Evolutionary conservation across 2,797 vertebrate species (phyloP).

Genomic region (Propithecus deckenii): DNA sequence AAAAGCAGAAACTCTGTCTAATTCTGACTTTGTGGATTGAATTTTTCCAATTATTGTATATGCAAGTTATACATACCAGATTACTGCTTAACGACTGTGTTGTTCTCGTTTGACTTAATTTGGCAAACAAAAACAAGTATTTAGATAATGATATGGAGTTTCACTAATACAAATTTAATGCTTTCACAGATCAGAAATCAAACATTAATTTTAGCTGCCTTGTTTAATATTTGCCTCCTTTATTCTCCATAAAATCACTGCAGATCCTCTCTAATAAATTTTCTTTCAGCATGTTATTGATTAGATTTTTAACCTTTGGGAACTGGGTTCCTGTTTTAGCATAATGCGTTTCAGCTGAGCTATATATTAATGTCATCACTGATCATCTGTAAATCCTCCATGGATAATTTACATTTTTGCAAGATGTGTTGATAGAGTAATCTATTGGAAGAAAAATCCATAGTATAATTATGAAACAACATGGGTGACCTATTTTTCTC

Average conservation of each 20-base stretch:
- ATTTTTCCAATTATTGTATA: neutral
- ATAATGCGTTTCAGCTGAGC: conserved; percentile 50
- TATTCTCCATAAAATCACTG: conserved; percentile 52
- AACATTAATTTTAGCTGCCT: conserved; percentile 60
- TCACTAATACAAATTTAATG: neutral
- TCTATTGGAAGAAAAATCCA: conserved; percentile 64
- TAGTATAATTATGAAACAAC: conserved; percentile 64
- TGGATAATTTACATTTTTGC: conserved; percentile 61
- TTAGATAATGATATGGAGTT: neutral
- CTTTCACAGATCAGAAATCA: conserved; percentile 50
- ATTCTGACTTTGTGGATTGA: neutral
- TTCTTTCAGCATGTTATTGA: conserved; percentile 62
- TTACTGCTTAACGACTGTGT: neutral
- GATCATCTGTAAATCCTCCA: conserved; percentile 35
- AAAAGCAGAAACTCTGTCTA: neutral
- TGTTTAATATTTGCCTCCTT: conserved; percentile 54
- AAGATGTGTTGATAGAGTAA: conserved; percentile 31
- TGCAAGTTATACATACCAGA: neutral
- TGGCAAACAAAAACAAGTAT: conserved; percentile 14
- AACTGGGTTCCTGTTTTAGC: conserved; percentile 32
- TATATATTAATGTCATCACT: conserved; percentile 55
- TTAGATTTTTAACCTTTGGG: conserved; percentile 67
- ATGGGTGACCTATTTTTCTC: conserved; percentile 58
- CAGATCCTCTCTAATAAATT: conserved; percentile 56
- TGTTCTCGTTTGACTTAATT: neutral